phyloP scores from a whole-genome alignment of 2,888 invertebrate species.

The Campoplex nolae region DNA sequence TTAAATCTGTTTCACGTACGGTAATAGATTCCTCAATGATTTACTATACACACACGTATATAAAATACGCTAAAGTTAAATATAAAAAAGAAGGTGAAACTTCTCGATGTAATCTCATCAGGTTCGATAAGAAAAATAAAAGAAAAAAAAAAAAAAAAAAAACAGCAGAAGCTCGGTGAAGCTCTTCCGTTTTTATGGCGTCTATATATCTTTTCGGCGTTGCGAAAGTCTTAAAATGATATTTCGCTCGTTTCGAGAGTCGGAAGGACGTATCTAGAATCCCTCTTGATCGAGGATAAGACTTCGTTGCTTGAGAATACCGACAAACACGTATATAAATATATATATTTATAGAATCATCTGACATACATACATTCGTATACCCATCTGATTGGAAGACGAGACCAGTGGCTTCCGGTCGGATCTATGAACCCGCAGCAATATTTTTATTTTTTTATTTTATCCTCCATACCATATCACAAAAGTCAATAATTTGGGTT shows the following conservation, averaged over 20 bases:
- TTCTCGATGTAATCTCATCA: constrained; percentile 40
- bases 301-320: background rate
- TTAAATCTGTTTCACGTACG: constrained; percentile 49
- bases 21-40: constrained; percentile 27
- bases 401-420: constrained; percentile 2
- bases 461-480: constrained; percentile 20
- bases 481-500: constrained; percentile 54
- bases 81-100: constrained; percentile 7
- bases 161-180: constrained; percentile 42
- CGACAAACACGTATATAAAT: background rate
- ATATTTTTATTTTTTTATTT: constrained; percentile 16
- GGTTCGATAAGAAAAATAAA: constrained; percentile 17
- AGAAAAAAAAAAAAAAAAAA: constrained; percentile 30
- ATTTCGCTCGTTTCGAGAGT: background rate
- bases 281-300: background rate
- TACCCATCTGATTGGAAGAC: background rate
- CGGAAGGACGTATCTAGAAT: background rate
- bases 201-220: constrained; percentile 6
- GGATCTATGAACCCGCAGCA: constrained; percentile 27
- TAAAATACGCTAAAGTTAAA: background rate
- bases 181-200: constrained; percentile 29
- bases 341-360: background rate
- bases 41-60: background rate
- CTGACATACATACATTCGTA: background rate
- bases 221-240: constrained; percentile 10